Evolutionary conservation across 2,797 vertebrate species (phyloP).

Genomic region (Scarus forsteni): DNA sequence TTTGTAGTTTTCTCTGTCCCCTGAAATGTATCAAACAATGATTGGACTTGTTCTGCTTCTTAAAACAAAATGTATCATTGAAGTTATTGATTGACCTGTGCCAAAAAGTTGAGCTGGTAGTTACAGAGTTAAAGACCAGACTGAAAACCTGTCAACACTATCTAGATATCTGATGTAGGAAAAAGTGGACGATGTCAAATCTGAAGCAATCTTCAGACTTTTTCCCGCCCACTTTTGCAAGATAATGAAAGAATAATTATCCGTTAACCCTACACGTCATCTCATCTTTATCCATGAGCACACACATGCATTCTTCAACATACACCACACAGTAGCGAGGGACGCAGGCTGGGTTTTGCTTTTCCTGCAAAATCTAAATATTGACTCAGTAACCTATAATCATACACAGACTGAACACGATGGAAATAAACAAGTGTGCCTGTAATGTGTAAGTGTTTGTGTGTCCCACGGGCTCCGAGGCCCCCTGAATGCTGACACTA

Average conservation of each 20-base stretch:
- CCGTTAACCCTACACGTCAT: conserved; percentile 12
- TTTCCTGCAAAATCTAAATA: conserved; percentile 82
- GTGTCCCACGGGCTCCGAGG: conserved; percentile 49
- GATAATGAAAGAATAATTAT: neutral
- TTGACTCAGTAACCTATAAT: conserved; percentile 83
- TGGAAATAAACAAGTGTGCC: conserved; percentile 78
- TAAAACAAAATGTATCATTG: too few relatives aligned
- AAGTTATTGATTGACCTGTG: too few relatives aligned
- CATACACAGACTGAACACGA: conserved; percentile 77
- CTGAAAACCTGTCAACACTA: too few relatives aligned
- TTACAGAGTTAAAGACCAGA: too few relatives aligned
- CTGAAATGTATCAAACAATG: too few relatives aligned
- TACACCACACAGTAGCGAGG: conserved; percentile 60
- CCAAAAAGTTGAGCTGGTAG: too few relatives aligned
- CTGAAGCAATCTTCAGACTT: neutral
- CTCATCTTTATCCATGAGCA: neutral
- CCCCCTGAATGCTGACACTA: conserved; percentile 42
- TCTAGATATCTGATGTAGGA: too few relatives aligned
- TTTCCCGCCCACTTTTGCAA: too few relatives aligned
- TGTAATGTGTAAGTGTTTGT: conserved; percentile 60
- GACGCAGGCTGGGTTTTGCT: conserved; percentile 60
- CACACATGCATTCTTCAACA: conserved; percentile 8
- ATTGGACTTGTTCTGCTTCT: too few relatives aligned
- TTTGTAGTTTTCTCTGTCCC: too few relatives aligned
- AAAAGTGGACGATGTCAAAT: too few relatives aligned